A percentile compares a stretch with the other conserved stretches of the same genome.
These are phyloP conservation scores for Adelges cooleyi DNA, from an alignment of 1,140 invertebrate species.

Conservation along the genomic window DNA sequence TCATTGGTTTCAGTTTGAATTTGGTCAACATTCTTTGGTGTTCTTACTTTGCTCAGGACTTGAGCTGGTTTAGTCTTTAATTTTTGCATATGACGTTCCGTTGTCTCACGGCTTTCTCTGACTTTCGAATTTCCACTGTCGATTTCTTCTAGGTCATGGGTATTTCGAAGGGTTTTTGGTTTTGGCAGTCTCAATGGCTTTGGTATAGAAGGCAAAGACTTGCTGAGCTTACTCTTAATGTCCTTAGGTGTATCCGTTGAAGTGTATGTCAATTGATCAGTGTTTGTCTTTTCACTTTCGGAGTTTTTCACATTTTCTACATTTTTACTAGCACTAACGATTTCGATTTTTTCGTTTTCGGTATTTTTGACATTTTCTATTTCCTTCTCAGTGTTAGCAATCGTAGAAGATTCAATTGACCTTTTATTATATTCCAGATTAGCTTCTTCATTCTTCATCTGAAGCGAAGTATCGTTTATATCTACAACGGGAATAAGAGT, in stretches of 20 bases:
- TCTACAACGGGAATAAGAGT: too few relatives aligned
- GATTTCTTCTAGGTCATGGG: not conserved
- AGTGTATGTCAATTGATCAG: too few relatives aligned
- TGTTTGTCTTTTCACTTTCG: too few relatives aligned
- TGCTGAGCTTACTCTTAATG: not conserved
- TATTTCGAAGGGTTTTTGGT: not conserved
- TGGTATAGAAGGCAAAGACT: not conserved
- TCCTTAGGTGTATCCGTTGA: too few relatives aligned
- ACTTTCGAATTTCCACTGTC: not conserved
- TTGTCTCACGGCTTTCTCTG: not conserved
- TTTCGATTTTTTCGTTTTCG: not conserved
- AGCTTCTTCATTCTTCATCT: too few relatives aligned
- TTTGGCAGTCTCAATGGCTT: not conserved
- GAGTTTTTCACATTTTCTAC: too few relatives aligned
- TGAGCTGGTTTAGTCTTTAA: not conserved
- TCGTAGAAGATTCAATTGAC: too few relatives aligned
- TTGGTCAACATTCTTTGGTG: not conserved
- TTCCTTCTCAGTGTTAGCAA: not conserved
- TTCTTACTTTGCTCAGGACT: not conserved
- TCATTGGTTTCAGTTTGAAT: not conserved
- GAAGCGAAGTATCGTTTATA: too few relatives aligned
- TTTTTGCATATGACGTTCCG: not conserved
- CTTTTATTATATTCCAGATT: too few relatives aligned
- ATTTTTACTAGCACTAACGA: not conserved
- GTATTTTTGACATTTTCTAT: not conserved